Percentiles rank a stretch among this genome's conserved stretches.
These are phyloP conservation scores for Gadopsis marmoratus DNA, from an alignment of 2,797 vertebrate genomes.

Conservation along the genomic window DNA sequence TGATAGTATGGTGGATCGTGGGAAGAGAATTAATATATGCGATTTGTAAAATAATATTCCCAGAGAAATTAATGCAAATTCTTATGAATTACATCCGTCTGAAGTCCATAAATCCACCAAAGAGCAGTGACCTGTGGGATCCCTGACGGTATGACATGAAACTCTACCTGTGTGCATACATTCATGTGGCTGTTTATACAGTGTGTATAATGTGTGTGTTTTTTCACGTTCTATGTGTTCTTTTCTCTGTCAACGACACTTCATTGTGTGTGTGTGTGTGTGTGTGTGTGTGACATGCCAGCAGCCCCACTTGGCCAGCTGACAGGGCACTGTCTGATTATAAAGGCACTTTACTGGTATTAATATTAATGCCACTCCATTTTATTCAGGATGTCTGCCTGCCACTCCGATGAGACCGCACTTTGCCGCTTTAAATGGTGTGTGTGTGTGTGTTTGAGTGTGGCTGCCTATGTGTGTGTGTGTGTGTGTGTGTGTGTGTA, in stretches of 20 bases:
- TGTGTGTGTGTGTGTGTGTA: too few relatives aligned
- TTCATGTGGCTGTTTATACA: slow-evolving; percentile 25
- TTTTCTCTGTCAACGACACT: slow-evolving; percentile 49
- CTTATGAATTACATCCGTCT: not conserved
- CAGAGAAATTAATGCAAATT: not conserved
- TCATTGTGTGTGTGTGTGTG: too few relatives aligned
- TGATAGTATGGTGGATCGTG: not conserved
- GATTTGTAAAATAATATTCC: not conserved
- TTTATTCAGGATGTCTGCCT: slow-evolving; percentile 89
- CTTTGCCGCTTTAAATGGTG: slow-evolving; percentile 83
- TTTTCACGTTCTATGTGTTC: slow-evolving; percentile 43
- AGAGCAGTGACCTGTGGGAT: not conserved
- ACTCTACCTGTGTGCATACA: slow-evolving; percentile 7
- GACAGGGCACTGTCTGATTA: slow-evolving; percentile 87
- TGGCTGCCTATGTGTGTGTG: slow-evolving; percentile 28
- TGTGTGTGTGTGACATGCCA: slow-evolving; percentile 73
- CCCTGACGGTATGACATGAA: slow-evolving; percentile 4
- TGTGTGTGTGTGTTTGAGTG: slow-evolving; percentile 69
- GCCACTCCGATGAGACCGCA: slow-evolving; percentile 84
- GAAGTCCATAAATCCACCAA: not conserved
- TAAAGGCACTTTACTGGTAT: slow-evolving; percentile 88
- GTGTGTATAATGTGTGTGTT: slow-evolving; percentile 18
- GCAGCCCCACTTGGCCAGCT: slow-evolving; percentile 79
- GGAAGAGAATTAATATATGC: not conserved
- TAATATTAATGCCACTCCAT: slow-evolving; percentile 90